Percentiles rank a stretch among this genome's conserved stretches.
Evolutionary conservation across 2,113 vertebrate genomes (phyloP).

Genomic region (Edolisoma coerulescens): DNA sequence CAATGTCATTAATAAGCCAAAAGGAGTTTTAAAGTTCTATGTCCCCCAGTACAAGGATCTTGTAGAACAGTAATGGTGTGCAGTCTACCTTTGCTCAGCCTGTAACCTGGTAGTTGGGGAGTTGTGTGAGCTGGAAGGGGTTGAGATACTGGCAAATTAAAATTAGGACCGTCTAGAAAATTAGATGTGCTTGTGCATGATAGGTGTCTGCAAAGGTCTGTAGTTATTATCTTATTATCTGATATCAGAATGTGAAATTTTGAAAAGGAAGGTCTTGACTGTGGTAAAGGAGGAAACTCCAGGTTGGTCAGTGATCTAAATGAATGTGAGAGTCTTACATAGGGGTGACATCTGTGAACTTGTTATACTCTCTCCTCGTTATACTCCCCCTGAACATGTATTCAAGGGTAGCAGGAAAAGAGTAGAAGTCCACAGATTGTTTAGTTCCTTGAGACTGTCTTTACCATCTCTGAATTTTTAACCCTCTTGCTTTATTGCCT

Average conservation of each 20-base stretch:
- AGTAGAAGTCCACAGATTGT: not conserved
- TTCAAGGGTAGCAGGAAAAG: not conserved
- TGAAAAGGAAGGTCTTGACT: not conserved
- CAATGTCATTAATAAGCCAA: not conserved
- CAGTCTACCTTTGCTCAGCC: not conserved
- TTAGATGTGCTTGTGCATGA: not conserved
- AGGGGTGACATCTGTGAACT: not conserved
- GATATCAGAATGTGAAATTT: not conserved
- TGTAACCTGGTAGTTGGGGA: not conserved
- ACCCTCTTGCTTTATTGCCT: not conserved
- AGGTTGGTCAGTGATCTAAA: not conserved
- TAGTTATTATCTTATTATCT: not conserved
- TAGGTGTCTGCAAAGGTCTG: not conserved
- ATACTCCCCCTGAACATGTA: not conserved
- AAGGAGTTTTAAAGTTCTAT: not conserved
- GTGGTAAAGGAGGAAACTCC: not conserved
- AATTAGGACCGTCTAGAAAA: not conserved
- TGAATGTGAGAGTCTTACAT: fast-evolving
- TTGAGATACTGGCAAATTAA: not conserved
- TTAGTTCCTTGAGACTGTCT: not conserved
- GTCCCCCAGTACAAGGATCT: not conserved
- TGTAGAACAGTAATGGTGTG: not conserved
- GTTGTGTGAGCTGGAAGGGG: not conserved
- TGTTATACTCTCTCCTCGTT: not conserved
- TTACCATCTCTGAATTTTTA: not conserved